These are phyloP conservation scores for Callyntrura sp. DNA, from an alignment of 2,888 invertebrate genomes.

Conservation along the genomic window DNA sequence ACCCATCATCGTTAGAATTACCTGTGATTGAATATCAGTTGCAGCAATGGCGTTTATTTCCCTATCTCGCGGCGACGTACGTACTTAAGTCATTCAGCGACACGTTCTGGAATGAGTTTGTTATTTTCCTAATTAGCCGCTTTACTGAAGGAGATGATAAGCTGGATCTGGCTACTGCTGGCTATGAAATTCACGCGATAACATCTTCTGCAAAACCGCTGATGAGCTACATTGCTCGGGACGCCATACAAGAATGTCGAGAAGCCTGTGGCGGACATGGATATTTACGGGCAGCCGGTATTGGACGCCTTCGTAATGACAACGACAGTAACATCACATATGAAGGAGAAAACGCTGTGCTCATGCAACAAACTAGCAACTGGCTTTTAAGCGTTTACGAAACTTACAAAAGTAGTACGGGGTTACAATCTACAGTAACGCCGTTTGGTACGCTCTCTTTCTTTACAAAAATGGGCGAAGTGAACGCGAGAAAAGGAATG, in stretches of 20 bases:
- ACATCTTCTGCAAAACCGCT: slow-evolving; percentile 88
- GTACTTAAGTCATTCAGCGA: slow-evolving; percentile 85
- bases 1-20: slow-evolving; percentile 59
- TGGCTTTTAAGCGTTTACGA: slow-evolving; percentile 89
- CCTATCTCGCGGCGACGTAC: slow-evolving; percentile 86
- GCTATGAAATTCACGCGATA: slow-evolving; percentile 87
- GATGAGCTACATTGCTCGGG: slow-evolving; percentile 93
- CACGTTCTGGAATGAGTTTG: slow-evolving; percentile 82
- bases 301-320: slow-evolving; percentile 93
- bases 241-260: slow-evolving; percentile 94
- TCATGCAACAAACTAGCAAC: slow-evolving; percentile 95
- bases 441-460: slow-evolving; percentile 90
- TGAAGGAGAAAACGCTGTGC: slow-evolving; percentile 89
- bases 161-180: slow-evolving; percentile 84
- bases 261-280: slow-evolving; percentile 89
- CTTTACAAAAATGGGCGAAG: slow-evolving; percentile 86
- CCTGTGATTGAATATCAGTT: slow-evolving; percentile 83
- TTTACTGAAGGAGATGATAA: slow-evolving; percentile 85
- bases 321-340: slow-evolving; percentile 96
- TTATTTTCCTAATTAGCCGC: slow-evolving; percentile 79
- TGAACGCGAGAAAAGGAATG: slow-evolving; percentile 86
- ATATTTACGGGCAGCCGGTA: slow-evolving; percentile 93
- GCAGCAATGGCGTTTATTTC: slow-evolving; percentile 87
- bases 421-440: slow-evolving; percentile 83
- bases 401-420: slow-evolving; percentile 90